Conservation (phyloP, 2,888 invertebrate species). For the Sesia apiformis region DNA sequence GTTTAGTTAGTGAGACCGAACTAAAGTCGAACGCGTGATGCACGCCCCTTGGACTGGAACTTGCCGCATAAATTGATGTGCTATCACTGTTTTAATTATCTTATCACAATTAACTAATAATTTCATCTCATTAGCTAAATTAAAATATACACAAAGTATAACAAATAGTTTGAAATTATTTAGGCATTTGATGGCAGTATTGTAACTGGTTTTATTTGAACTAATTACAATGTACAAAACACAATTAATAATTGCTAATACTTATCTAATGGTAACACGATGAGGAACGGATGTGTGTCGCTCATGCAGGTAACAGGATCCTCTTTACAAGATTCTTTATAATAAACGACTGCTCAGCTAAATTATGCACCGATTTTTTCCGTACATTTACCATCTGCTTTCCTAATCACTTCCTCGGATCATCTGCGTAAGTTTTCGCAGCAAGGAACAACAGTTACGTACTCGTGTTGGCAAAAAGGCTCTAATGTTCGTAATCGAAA, state of each 20-base stretch:
- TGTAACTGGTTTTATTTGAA: conserved; percentile 67
- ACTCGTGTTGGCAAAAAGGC: too few species aligned
- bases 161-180: conserved; percentile 57
- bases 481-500: too few species aligned
- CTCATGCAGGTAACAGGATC: conserved; percentile 68
- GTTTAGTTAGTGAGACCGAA: too few species aligned
- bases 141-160: conserved; percentile 42
- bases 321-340: conserved; percentile 5
- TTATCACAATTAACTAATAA: conserved; percentile 70
- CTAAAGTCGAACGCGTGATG: too few species aligned
- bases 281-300: conserved; percentile 66
- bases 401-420: too few species aligned
- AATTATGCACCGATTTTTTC: neutral
- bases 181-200: conserved; percentile 74
- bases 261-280: conserved; percentile 72
- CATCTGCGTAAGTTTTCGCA: too few species aligned
- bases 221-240: conserved; percentile 64
- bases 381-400: neutral
- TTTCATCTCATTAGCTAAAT: conserved; percentile 54
- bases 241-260: conserved; percentile 44
- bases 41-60: neutral
- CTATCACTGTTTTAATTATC: conserved; percentile 45
- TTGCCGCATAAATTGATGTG: conserved; percentile 14
- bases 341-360: neutral
- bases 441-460: too few species aligned